Conservation (phyloP, 2,113 vertebrate genomes). For the Tetrax tetrax region DNA sequence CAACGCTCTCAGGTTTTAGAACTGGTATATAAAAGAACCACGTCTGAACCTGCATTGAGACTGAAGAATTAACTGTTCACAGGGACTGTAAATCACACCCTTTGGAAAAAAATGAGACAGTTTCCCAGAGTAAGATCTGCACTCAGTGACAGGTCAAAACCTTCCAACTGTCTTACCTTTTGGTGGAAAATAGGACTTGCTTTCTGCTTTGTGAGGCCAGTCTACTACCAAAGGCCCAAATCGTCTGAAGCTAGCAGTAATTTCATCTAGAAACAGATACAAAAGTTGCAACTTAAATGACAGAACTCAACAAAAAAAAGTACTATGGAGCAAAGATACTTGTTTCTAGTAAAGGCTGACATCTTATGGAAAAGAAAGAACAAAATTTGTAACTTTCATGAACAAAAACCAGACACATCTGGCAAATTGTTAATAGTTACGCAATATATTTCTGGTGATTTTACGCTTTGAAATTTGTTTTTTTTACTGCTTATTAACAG, state of each 20-base stretch:
- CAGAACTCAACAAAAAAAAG: not conserved
- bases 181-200: constrained; percentile 98
- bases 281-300: not conserved
- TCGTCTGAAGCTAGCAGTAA: constrained; percentile 95
- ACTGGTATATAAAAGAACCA: not conserved
- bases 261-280: constrained; percentile 84
- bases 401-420: not conserved
- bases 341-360: not conserved
- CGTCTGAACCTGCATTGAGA: not conserved
- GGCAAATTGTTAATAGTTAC: not conserved
- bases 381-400: not conserved
- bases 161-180: constrained; percentile 84
- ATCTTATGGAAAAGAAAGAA: not conserved
- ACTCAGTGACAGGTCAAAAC: not conserved
- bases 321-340: not conserved
- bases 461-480: not conserved
- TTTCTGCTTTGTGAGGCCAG: constrained; percentile 99
- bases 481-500: not conserved
- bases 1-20: not conserved
- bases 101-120: not conserved
- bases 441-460: not conserved
- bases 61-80: not conserved
- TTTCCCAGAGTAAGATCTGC: not conserved
- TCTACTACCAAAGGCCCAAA: constrained; percentile 98
- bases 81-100: not conserved